A percentile compares a stretch with the other conserved stretches of the same genome.
These are phyloP conservation scores for Tragelaphus eurycerus DNA, from an alignment of 2,797 vertebrate species.

Conservation along the genomic window DNA sequence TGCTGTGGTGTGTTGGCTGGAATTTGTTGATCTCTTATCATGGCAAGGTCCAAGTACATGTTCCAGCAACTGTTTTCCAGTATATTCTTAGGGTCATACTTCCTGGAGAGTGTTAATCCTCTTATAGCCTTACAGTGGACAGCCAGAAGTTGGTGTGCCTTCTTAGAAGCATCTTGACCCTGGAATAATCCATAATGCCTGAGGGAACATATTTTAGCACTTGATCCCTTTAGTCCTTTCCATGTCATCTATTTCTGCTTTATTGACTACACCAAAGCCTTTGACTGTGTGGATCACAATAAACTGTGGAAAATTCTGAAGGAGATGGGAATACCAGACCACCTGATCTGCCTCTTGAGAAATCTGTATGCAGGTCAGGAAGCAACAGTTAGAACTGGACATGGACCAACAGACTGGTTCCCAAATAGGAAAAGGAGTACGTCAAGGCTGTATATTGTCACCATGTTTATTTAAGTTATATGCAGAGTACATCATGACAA, in stretches of 20 bases:
- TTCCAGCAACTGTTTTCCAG: constrained; percentile 1
- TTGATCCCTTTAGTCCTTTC: neutral
- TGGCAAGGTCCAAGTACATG: neutral
- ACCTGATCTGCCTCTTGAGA: no score
- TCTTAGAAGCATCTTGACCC: neutral
- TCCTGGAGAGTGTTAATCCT: constrained; percentile 31
- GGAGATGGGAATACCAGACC: no score
- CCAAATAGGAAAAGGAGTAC: no score
- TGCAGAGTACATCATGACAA: no score
- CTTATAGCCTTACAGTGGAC: neutral
- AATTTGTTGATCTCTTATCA: constrained; percentile 27
- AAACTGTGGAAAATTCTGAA: no score
- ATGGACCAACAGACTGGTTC: no score
- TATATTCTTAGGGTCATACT: neutral
- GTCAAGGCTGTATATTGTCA: no score
- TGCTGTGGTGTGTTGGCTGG: neutral
- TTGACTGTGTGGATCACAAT: no score
- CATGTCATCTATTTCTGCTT: neutral
- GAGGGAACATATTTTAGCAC: neutral
- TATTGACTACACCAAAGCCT: no score
- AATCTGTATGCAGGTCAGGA: no score
- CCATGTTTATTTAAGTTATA: no score
- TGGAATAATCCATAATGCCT: neutral
- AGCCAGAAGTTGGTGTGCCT: neutral
- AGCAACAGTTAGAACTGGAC: no score